phyloP scores from a whole-genome alignment of 2,797 vertebrate genomes.

The Falco novaeseelandiae region DNA sequence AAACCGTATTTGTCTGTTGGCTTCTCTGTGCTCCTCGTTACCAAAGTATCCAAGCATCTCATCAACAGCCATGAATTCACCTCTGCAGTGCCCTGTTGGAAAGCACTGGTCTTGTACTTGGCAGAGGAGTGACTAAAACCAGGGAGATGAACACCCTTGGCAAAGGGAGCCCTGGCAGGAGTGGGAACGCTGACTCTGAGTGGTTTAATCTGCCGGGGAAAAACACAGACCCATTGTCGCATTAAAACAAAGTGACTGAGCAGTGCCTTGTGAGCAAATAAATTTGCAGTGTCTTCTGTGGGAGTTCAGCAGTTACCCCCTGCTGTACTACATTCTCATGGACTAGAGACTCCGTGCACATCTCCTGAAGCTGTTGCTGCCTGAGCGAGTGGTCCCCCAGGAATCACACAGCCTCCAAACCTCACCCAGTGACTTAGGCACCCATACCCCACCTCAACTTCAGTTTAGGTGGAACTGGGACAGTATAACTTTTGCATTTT shows the following conservation, averaged over 20 bases:
- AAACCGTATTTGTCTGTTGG: background rate
- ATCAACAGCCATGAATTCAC: background rate
- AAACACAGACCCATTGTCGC: background rate
- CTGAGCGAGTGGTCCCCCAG: fast-evolving
- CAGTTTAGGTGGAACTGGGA: background rate
- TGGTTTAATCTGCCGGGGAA: background rate
- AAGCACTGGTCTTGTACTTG: background rate
- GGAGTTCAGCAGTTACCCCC: background rate
- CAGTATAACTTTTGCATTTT: background rate
- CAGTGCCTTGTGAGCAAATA: background rate
- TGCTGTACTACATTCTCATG: background rate
- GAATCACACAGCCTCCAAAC: background rate
- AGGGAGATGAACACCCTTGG: background rate
- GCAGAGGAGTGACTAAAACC: background rate
- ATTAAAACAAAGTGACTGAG: background rate
- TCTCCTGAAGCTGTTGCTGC: background rate
- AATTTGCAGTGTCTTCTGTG: background rate
- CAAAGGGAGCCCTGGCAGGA: background rate
- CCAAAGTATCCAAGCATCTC: background rate
- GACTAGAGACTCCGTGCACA: background rate
- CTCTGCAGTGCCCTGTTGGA: background rate
- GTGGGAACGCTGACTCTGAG: background rate
- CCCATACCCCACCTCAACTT: background rate
- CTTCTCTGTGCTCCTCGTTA: background rate
- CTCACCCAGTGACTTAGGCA: background rate